Conservation (phyloP, 2,888 invertebrate genomes). For the Xestia xanthographa region DNA sequence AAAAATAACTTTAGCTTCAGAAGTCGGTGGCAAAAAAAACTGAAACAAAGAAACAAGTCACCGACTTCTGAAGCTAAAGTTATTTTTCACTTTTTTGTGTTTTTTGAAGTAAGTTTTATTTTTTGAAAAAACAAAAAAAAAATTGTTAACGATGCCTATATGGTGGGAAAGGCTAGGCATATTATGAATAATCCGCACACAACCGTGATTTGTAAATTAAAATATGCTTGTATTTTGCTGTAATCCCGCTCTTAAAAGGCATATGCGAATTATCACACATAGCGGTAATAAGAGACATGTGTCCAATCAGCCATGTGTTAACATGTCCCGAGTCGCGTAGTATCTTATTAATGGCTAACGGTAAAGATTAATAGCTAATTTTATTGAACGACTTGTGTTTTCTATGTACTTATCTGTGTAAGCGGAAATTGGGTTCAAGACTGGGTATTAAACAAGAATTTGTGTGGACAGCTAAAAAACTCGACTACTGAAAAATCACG, state of each 20-base stretch:
- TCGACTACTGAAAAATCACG: no score
- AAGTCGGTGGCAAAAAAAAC: no score
- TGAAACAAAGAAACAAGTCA: no score
- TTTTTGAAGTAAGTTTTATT: no score
- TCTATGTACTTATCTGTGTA: no score
- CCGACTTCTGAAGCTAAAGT: no score
- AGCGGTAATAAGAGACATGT: constrained; percentile 14
- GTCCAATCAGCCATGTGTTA: background rate
- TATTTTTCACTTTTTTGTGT: no score
- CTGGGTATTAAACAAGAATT: background rate
- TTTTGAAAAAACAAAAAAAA: no score
- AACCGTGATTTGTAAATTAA: background rate
- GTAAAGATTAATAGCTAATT: constrained; percentile 31
- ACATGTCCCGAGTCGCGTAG: background rate
- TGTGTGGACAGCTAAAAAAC: no score
- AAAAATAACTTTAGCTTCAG: no score
- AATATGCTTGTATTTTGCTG: background rate
- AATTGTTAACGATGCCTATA: no score
- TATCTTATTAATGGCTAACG: constrained; percentile 17
- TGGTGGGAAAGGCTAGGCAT: background rate
- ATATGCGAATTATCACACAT: constrained; percentile 17
- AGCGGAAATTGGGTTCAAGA: background rate
- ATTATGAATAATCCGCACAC: background rate
- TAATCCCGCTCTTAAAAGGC: background rate
- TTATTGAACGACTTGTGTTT: background rate